Evolutionary conservation across 2,797 vertebrate genomes (phyloP).

Genomic region (Sebastes trivittatus): DNA sequence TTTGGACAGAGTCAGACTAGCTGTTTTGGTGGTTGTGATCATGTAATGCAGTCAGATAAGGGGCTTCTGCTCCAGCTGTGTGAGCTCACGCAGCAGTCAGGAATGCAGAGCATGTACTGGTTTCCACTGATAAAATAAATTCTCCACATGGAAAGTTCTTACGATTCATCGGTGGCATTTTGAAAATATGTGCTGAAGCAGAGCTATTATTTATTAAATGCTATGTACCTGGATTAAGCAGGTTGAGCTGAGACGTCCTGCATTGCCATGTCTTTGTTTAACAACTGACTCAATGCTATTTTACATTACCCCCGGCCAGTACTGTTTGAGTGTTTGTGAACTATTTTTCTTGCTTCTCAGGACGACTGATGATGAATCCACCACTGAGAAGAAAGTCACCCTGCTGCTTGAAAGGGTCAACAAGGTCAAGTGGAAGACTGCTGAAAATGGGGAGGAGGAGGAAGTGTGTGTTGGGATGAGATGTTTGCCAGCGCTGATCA

Average conservation of each 20-base stretch:
- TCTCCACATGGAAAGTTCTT: conserved; percentile 31
- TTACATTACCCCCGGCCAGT: background rate
- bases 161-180: conserved; percentile 1
- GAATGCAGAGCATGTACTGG: conserved; percentile 60
- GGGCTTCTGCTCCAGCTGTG: conserved; percentile 71
- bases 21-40: conserved; percentile 27
- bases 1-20: too few species aligned
- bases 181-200: conserved; percentile 2
- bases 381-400: conserved; percentile 91
- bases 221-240: background rate
- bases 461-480: conserved; percentile 61
- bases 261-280: background rate
- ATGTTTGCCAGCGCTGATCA: conserved; percentile 1
- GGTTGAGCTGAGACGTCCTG: background rate
- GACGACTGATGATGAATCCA: conserved; percentile 89
- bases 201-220: background rate
- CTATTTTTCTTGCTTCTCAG: conserved; percentile 71
- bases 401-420: conserved; percentile 93
- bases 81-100: conserved; percentile 48
- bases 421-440: conserved; percentile 90
- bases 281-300: background rate
- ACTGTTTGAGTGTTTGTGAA: background rate
- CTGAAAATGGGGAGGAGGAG: conserved; percentile 81
- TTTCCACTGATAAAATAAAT: conserved; percentile 66
- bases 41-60: conserved; percentile 42